These are phyloP conservation scores for Macrophya alboannulata DNA, from an alignment of 2,888 invertebrate species.

Conservation along the genomic window DNA sequence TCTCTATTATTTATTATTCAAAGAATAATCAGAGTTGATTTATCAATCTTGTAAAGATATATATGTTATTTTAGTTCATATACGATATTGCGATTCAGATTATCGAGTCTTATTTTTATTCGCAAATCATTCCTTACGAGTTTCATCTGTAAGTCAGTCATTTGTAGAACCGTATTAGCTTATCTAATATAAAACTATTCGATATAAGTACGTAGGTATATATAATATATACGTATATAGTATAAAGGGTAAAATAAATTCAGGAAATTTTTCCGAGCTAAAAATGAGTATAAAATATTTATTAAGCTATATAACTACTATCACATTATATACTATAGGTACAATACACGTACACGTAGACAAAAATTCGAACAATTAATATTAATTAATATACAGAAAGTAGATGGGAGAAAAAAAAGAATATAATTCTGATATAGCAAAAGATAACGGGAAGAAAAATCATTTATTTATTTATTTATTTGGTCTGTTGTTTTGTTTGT, in stretches of 20 bases:
- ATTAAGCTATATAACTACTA: conserved; percentile 21
- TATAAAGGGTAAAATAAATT: background rate
- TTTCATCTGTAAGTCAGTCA: background rate
- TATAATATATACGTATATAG: background rate
- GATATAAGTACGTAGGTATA: conserved; percentile 3
- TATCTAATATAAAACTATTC: background rate
- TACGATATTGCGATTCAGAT: background rate
- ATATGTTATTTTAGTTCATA: background rate
- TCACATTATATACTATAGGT: background rate
- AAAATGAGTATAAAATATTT: conserved; percentile 23
- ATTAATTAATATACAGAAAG: background rate
- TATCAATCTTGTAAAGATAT: background rate
- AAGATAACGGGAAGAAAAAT: background rate
- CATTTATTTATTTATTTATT: background rate
- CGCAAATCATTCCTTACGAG: background rate
- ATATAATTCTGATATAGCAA: background rate
- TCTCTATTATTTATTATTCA: background rate
- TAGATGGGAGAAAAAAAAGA: background rate
- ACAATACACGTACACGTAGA: background rate
- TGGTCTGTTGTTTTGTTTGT: background rate
- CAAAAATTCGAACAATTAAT: conserved; percentile 21
- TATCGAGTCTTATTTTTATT: background rate
- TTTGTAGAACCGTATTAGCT: background rate
- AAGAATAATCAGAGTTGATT: background rate
- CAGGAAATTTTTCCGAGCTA: conserved; percentile 8